A percentile compares a stretch with the other conserved stretches of the same genome.
phyloP scores from a whole-genome alignment of 1,140 invertebrate genomes.

The Apolygus lucorum region DNA sequence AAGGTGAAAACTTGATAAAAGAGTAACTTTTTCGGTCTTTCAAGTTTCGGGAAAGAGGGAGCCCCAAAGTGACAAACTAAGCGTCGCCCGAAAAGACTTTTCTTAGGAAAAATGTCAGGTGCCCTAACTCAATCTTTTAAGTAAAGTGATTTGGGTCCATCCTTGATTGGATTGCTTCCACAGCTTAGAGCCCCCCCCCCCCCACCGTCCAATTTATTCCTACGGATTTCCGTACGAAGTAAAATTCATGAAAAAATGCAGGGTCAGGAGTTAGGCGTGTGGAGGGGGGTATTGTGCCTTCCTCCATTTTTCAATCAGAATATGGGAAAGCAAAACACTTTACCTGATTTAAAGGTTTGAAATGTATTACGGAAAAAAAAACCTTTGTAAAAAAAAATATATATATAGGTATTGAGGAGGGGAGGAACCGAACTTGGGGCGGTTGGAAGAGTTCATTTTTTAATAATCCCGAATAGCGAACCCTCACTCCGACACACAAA shows the following conservation, averaged over 20 bases:
- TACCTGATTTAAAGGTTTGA: constrained; percentile 12
- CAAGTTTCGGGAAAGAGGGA: no score
- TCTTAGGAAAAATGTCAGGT: background rate
- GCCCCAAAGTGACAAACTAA: no score
- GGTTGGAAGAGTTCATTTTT: constrained; percentile 4
- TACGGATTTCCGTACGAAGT: no score
- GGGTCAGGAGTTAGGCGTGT: no score
- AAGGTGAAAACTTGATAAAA: no score
- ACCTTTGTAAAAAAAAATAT: no score
- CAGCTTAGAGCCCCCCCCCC: background rate
- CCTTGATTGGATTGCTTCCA: constrained; percentile 11
- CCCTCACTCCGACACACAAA: background rate
- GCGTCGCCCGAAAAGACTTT: no score
- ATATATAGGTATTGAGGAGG: no score
- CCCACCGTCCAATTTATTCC: background rate
- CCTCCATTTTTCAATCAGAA: constrained; percentile 5
- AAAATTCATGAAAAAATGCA: no score
- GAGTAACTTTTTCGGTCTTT: no score
- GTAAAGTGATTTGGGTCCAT: constrained; percentile 4
- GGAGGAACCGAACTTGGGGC: background rate
- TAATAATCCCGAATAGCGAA: constrained; percentile 3
- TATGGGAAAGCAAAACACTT: constrained; percentile 11
- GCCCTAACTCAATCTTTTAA: constrained; percentile 7
- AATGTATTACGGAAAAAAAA: constrained; percentile 4
- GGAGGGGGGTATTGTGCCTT: no score